phyloP scores from a whole-genome alignment of 2,113 vertebrate genomes.

The Aviceda subcristata region DNA sequence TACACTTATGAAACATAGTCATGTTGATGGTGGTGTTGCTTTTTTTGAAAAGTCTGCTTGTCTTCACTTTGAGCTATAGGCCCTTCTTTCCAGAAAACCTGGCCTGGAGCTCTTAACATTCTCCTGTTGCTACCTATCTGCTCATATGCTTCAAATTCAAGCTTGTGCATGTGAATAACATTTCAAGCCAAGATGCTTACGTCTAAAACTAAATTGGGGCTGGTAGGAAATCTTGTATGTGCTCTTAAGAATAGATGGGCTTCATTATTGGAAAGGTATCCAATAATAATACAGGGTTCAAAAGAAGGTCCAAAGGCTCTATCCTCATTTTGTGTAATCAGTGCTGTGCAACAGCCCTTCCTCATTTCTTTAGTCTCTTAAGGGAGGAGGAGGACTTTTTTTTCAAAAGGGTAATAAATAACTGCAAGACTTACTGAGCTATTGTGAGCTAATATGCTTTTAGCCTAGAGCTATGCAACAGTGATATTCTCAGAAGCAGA shows the following conservation, averaged over 20 bases:
- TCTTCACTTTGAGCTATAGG: neutral
- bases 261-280: neutral
- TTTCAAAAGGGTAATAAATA: neutral
- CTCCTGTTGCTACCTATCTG: neutral
- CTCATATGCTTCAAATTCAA: neutral
- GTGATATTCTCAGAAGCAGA: neutral
- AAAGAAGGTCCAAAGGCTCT: neutral
- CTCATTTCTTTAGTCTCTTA: neutral
- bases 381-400: neutral
- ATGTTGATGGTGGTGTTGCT: neutral
- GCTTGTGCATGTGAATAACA: neutral
- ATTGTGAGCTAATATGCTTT: neutral
- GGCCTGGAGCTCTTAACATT: neutral
- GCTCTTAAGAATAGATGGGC: neutral
- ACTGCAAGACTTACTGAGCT: neutral
- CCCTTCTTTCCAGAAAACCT: neutral
- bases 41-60: neutral
- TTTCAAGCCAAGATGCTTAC: neutral
- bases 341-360: neutral
- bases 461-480: neutral
- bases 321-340: neutral
- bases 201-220: neutral
- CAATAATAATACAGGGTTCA: neutral
- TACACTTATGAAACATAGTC: neutral
- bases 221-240: neutral